phyloP scores from a whole-genome alignment of 2,113 vertebrate genomes.

The Scortum barcoo region DNA sequence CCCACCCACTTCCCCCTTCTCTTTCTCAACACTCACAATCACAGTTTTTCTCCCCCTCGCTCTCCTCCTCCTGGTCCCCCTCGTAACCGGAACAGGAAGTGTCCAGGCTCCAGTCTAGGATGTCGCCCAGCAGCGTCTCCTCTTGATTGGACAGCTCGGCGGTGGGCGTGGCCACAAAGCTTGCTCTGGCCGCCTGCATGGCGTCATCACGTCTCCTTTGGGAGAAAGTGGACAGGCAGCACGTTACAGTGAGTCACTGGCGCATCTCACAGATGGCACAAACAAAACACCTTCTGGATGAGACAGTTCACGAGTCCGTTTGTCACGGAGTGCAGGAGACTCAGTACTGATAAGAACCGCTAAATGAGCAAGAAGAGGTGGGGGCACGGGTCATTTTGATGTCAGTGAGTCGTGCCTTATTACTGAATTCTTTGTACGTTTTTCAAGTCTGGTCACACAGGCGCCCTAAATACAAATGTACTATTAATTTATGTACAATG shows the following conservation, averaged over 20 bases:
- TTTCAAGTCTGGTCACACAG: not conserved
- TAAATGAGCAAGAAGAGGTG: conserved; percentile 40
- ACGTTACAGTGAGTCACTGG: conserved; percentile 55
- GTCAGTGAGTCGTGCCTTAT: not conserved
- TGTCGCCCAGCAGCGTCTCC: conserved; percentile 92
- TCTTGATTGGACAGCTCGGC: conserved; percentile 95
- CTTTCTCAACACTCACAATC: conserved; percentile 86
- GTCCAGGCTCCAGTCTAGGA: conserved; percentile 97
- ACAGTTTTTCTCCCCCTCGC: conserved; percentile 91
- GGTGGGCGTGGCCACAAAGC: conserved; percentile 93
- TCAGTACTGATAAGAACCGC: not conserved
- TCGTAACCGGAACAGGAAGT: conserved; percentile 93
- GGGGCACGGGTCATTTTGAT: not conserved
- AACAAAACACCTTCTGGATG: conserved; percentile 55
- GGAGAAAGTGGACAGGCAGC: conserved; percentile 36
- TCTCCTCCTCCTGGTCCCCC: conserved; percentile 94
- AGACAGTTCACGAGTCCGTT: conserved; percentile 10
- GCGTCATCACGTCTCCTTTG: conserved; percentile 91
- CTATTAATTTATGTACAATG: not conserved
- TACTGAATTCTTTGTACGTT: not conserved
- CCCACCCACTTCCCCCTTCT: not conserved
- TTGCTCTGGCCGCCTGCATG: conserved; percentile 89
- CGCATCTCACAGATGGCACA: conserved; percentile 54
- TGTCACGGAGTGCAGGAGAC: not conserved
- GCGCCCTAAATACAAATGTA: not conserved